Base-by-base conservation (phyloP, 2,888 invertebrate species). In the Catocala fraxini region DNA sequence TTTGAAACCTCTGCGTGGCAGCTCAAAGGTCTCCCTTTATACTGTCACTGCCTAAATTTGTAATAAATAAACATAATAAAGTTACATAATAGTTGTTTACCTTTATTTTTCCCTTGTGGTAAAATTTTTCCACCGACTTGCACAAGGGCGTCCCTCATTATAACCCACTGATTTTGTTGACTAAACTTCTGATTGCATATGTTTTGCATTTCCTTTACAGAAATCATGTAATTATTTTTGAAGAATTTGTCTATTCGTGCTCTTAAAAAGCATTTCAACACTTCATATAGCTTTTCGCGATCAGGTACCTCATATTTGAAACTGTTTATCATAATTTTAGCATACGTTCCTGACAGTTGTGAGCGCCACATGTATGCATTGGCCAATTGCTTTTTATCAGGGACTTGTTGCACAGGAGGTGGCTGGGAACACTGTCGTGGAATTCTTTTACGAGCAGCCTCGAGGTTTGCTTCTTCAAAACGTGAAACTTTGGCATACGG, bases 401-500 rank as follows among this genome's bases (percentile, higher is more conserved):
- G 25, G 25, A 25, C 25, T 25, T 25, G 25, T 25, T 25, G 25
- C 25, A 25, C 25, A 25, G 25, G 25, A 25, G 25, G 25, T 25
- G 25, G 25, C 25, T 25, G 25, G 3, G 1, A 0, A 25, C 25
- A 4, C 25, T 34, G 25, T 1, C 4, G 3, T 25, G 25, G 25
- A 1, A 25, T 25, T 25, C 3, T 25, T 25, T 25, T 25, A 25
- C 1, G 25, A 25, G 25, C 25, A 25, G 25, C 25, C 25, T 25
- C 25, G 25, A 25, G 3, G 25, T 25, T 25, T 25, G 25, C 25
- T 25, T 25, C 25, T 25, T 25, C 25, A 34, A 55, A 39, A 5
- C 53, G 56, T 41, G 53, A 43, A 53, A 52, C 52, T n/a, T 62
- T 62, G 4, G 11, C 25, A 43, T 41, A 15, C 34, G 55, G 51